A percentile compares a stretch with the other conserved stretches of the same genome.
Evolutionary conservation across 2,888 invertebrate genomes (phyloP).

Genomic region (Operophtera brumata): DNA sequence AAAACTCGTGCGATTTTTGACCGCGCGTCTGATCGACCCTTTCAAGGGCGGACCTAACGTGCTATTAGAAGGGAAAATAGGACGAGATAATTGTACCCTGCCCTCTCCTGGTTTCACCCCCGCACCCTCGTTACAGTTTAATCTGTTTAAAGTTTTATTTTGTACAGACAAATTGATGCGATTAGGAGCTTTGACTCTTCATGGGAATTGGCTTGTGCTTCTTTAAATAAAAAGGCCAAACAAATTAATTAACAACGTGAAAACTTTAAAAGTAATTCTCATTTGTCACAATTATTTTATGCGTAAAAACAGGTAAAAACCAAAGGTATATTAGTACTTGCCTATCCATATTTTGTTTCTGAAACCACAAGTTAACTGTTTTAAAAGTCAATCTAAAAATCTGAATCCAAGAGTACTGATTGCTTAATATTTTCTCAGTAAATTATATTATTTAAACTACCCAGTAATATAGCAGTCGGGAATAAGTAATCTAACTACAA

Average conservation of each 20-base stretch:
- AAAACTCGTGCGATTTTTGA: conserved; percentile 24
- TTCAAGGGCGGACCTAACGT: conserved; percentile 59
- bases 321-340: too few species aligned
- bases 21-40: conserved; percentile 45
- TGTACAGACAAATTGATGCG: conserved; percentile 67
- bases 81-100: conserved; percentile 73
- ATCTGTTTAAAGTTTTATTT: conserved; percentile 79
- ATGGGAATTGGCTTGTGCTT: conserved; percentile 39
- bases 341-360: too few species aligned
- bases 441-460: conserved; percentile 20
- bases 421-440: conserved; percentile 16
- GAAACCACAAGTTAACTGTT: too few species aligned
- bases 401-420: conserved; percentile 3
- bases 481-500: conserved; percentile 18
- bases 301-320: too few species aligned
- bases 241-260: conserved; percentile 15
- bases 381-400: neutral
- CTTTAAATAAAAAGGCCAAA: conserved; percentile 7
- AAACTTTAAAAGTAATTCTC: conserved; percentile 13
- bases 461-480: conserved; percentile 13
- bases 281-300: neutral
- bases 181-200: conserved; percentile 60
- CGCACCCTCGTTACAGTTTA: conserved; percentile 69
- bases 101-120: conserved; percentile 36
- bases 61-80: conserved; percentile 77